A percentile compares a stretch with the other conserved stretches of the same genome.
phyloP scores from a whole-genome alignment of 2,797 vertebrate genomes.

The Sciurus carolinensis region DNA sequence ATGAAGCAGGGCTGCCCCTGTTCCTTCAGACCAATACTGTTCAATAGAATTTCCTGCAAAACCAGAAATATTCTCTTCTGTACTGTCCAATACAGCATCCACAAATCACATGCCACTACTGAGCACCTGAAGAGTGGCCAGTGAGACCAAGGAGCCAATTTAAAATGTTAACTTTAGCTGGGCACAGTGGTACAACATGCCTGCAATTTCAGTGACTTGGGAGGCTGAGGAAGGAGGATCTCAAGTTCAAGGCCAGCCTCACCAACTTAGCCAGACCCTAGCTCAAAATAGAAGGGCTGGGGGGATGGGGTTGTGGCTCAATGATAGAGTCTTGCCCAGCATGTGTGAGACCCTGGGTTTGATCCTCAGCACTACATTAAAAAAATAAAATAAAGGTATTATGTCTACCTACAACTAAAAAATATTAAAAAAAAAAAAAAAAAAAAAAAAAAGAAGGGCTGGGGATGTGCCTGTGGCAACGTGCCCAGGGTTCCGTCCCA shows the following conservation, averaged over 20 bases:
- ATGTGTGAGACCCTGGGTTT: too few relatives aligned
- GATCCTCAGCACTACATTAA: too few relatives aligned
- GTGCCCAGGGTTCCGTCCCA: too few relatives aligned
- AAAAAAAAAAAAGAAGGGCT: too few relatives aligned
- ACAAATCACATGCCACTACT: background rate
- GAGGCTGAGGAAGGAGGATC: background rate
- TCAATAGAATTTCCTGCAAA: background rate
- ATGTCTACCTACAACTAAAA: too few relatives aligned
- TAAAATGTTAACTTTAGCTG: background rate
- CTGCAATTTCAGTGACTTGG: background rate
- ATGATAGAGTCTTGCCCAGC: too few relatives aligned
- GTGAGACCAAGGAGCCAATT: background rate
- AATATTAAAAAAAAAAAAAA: too few relatives aligned
- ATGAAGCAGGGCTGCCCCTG: accelerated
- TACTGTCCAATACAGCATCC: background rate
- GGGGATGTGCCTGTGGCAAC: too few relatives aligned
- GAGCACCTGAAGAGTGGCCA: background rate
- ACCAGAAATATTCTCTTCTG: background rate
- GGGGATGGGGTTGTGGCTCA: too few relatives aligned
- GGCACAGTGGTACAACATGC: too few relatives aligned
- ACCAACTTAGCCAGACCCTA: background rate
- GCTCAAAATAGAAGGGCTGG: background rate
- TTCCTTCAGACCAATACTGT: background rate
- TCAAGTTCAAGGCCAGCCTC: background rate
- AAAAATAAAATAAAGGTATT: too few relatives aligned